These are phyloP conservation scores for Thalassoma bifasciatum DNA, from an alignment of 2,113 vertebrate species.

Conservation along the genomic window DNA sequence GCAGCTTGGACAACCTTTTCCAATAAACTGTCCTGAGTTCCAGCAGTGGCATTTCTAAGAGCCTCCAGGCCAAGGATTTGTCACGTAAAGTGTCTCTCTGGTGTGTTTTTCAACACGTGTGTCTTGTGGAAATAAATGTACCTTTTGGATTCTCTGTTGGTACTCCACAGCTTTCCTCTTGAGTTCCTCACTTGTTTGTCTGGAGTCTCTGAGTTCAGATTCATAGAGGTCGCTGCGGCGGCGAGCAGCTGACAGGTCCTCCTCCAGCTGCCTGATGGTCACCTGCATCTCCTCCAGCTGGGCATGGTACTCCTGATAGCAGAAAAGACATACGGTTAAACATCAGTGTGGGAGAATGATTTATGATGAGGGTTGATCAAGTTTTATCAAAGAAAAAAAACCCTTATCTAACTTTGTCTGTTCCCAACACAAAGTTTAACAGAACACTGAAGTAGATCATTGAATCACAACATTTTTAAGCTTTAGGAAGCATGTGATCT, in stretches of 20 bases:
- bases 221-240: conserved; percentile 97
- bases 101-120: not conserved
- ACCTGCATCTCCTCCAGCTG: conserved; percentile 98
- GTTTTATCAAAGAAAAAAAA: not conserved
- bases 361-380: not conserved
- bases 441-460: no score
- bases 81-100: not conserved
- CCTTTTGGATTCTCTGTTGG: conserved; percentile 97
- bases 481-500: conserved; percentile 1
- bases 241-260: conserved; percentile 95
- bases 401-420: not conserved
- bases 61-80: not conserved
- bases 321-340: conserved; percentile 7
- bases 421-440: not conserved
- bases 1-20: not conserved
- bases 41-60: conserved; percentile 2
- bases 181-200: conserved; percentile 94
- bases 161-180: conserved; percentile 96
- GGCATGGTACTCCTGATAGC: conserved; percentile 93
- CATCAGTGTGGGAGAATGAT: not conserved
- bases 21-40: not conserved
- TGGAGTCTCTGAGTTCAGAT: conserved; percentile 93
- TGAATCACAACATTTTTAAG: no score
- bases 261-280: conserved; percentile 96
- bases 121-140: conserved; percentile 59